These are phyloP conservation scores for Eclectus roratus DNA, from an alignment of 2,113 vertebrate genomes.

Conservation along the genomic window DNA sequence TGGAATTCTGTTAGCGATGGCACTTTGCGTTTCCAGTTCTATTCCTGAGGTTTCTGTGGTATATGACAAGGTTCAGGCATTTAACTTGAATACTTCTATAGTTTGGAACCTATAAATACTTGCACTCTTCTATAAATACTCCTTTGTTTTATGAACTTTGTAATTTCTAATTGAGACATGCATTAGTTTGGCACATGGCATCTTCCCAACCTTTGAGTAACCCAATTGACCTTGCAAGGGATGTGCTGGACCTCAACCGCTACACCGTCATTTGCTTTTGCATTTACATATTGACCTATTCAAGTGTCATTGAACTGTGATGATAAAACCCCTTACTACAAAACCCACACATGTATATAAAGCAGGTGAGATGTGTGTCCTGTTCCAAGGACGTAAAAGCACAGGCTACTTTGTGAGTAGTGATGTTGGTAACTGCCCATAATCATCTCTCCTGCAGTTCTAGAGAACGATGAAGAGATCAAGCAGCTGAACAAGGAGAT, in stretches of 20 bases:
- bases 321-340: neutral
- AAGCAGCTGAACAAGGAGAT: slow-evolving; percentile 98
- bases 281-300: neutral
- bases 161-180: neutral
- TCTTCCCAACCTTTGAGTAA: neutral
- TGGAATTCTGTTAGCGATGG: slow-evolving; percentile 1
- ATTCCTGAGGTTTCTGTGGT: slow-evolving; percentile 9
- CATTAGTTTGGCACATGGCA: neutral
- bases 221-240: neutral
- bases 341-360: neutral
- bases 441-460: slow-evolving; percentile 74
- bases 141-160: neutral
- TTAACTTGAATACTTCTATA: neutral
- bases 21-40: slow-evolving; percentile 10
- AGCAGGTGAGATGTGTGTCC: neutral
- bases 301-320: neutral
- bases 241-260: neutral
- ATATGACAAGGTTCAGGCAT: neutral
- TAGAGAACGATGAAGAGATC: slow-evolving; percentile 96
- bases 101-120: slow-evolving; percentile 12
- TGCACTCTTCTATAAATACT: neutral
- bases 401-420: neutral
- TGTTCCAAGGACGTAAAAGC: neutral
- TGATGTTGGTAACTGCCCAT: neutral
- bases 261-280: neutral